These are phyloP conservation scores for Aethina tumida DNA, from an alignment of 1,140 invertebrate genomes.

Conservation along the genomic window DNA sequence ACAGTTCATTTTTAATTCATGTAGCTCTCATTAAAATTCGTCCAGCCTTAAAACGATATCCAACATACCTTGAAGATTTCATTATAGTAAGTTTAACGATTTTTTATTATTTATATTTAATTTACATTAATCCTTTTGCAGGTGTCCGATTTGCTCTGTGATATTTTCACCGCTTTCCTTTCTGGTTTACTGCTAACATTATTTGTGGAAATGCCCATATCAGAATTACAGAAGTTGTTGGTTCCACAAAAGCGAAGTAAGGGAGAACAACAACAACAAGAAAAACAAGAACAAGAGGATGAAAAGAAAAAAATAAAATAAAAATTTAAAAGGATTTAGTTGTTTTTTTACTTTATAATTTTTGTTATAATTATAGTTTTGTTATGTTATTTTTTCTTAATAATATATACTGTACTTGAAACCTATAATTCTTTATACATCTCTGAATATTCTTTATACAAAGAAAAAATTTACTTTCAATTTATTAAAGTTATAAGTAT, in stretches of 20 bases:
- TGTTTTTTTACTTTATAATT: background rate
- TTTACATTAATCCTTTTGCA: constrained; percentile 7
- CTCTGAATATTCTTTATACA: too few relatives aligned
- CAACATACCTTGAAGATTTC: constrained; percentile 12
- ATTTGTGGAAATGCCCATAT: constrained; percentile 19
- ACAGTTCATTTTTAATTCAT: constrained; percentile 21
- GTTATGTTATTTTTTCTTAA: too few relatives aligned
- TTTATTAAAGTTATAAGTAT: too few relatives aligned
- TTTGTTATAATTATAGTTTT: too few relatives aligned
- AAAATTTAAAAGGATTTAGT: constrained; percentile 4
- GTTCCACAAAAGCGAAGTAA: background rate
- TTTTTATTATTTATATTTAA: background rate
- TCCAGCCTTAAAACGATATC: constrained; percentile 8
- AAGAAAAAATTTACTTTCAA: too few relatives aligned
- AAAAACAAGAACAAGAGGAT: background rate
- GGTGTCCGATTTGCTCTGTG: constrained; percentile 4
- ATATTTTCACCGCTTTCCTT: constrained; percentile 5
- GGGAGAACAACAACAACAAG: too few relatives aligned
- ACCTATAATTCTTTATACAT: too few relatives aligned
- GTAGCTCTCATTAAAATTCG: constrained; percentile 12
- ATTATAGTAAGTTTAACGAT: constrained; percentile 13
- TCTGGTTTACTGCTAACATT: constrained; percentile 8
- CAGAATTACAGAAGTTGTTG: constrained; percentile 15
- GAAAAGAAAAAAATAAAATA: background rate
- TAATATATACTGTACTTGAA: background rate